Base-by-base conservation (phyloP, 2,888 invertebrate genomes). In the Eurytoma adleriae region DNA sequence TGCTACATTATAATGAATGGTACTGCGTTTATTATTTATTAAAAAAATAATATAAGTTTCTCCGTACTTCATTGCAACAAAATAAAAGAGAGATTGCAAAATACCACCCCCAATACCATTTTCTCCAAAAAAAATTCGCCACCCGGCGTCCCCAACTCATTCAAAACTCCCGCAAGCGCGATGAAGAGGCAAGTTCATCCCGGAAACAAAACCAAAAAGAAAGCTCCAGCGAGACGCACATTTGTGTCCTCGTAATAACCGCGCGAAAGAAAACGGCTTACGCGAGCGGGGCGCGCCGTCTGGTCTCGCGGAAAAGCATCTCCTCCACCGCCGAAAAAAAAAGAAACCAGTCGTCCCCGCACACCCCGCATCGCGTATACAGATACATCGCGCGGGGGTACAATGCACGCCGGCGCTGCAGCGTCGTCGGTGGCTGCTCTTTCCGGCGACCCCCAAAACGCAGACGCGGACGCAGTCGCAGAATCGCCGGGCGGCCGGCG, bases 391-490 rank as follows among this genome's bases (percentile, higher is more conserved):
- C n/a, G n/a, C n/a, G n/a, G n/a, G n/a, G n/a, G n/a, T 12, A 5
- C 57, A 59, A 24, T 40, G 40, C 64, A 40, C 40, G 30, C 64
- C 40, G 30, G 16, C 54, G 54, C 54, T 54, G 16, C 40, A 57
- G 20, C 24, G 16, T 2, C n/a, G 56, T 30, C 2, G 24, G 52
- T 30, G 56, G 40, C 24, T 13, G 30, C 64, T 16, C 13, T 66
- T 57, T 12, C 66, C 66, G 71, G 64, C 24, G 66, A 18, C 40
- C 54, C 16, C 61, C 50, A 70, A 77, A 83, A 83, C 83, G 82
- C 81, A 82, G 80, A 81, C 83, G 82, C 83, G 75, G 59, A 83
- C 83, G 83, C 83, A 83, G 83, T 80, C 83, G 83, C 83, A 83
- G 82, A 82, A 57, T 80, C 77, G 72, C 16, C 64, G 56, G 16